Evolutionary conservation across 2,113 vertebrate genomes (phyloP), one percentile per base, ranked within the genome.

Genomic region (Pseudopodoces humilis): DNA sequence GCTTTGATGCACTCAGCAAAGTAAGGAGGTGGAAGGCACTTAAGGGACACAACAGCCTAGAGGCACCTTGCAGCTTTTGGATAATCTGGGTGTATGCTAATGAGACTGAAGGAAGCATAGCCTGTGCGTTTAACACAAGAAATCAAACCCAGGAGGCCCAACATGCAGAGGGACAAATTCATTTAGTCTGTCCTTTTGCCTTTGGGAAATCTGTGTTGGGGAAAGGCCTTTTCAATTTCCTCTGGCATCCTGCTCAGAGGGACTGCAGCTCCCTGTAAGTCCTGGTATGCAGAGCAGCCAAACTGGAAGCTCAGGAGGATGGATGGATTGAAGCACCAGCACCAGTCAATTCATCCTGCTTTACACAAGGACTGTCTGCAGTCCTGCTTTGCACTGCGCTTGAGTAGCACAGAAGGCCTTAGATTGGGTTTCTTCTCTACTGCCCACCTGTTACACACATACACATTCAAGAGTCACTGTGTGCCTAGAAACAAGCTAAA

Each of bases 291-390:
- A 43, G 9, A 53, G 65, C 43, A 83, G 78, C n/a, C 43, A 68
- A 85, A 24, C 12, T 63, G 30, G 58, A 37, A 37, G 58, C 53
- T 79, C 41, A 60, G 67, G 50, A 68, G 62, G 31, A 31, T 7
- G 12, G 47, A 63, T 0, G 12, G 47, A 63, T 0, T 65, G 49
- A 56, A 56, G 37, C 23, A 56, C 35, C 15, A 18, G 59, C 37
- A 59, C 50, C 13, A 3, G 33, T 30, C 27, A 7, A 20, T n/a
- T 60, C 27, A 69, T 44, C 22, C 59, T 53, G 15, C n/a, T 84
- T 28, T 28, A 18, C 20, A 3, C 18, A 53, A 86, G 30, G 74
- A 37, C n/a, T 46, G 35, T 24, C 52, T 78, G 43, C 13, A 83
- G 19, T 31, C 37, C 33, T 65, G 20, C 41, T 80, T 4, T 65